phyloP scores from a whole-genome alignment of 2,797 vertebrate species.

The Coregonus ussuriensis region DNA sequence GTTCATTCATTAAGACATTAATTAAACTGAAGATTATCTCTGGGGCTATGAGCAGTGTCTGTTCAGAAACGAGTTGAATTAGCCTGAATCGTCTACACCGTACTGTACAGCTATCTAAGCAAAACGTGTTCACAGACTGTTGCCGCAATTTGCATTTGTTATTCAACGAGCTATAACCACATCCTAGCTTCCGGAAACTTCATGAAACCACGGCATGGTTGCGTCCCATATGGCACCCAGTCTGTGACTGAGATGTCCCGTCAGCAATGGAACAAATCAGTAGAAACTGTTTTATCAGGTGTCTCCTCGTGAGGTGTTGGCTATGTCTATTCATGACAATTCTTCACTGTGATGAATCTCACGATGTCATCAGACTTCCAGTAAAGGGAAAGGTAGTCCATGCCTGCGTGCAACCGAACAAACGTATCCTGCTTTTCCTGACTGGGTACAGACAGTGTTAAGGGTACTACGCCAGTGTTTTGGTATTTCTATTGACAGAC shows the following conservation, averaged over 20 bases:
- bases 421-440: background rate
- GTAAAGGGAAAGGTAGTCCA: background rate
- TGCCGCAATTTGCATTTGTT: background rate
- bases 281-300: background rate
- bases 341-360: background rate
- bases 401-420: background rate
- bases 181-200: background rate
- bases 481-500: background rate
- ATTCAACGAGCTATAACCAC: background rate
- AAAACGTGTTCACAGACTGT: background rate
- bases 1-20: background rate
- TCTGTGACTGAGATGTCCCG: background rate
- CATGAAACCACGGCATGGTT: background rate
- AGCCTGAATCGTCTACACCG: background rate
- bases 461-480: background rate
- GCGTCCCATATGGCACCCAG: background rate
- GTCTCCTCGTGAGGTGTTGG: background rate
- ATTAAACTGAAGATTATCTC: background rate
- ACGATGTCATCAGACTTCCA: background rate
- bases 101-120: background rate
- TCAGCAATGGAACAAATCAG: background rate
- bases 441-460: background rate
- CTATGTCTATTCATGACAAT: background rate
- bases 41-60: background rate
- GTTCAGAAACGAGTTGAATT: background rate